These are phyloP conservation scores for Tachyglossus aculeatus DNA, from an alignment of 2,797 vertebrate species.

Conservation along the genomic window DNA sequence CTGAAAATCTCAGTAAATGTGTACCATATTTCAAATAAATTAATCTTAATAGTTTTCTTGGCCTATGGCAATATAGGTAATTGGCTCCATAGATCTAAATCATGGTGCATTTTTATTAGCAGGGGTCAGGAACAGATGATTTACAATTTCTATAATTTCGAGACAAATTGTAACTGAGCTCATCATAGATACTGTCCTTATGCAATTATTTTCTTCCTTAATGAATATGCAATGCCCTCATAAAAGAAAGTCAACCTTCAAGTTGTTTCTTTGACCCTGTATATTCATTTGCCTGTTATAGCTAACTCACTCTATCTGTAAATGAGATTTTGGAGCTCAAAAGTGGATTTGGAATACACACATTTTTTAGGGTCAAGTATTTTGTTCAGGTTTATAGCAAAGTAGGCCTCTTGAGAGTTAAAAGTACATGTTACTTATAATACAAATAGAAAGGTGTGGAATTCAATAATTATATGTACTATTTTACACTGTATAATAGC, in stretches of 20 bases:
- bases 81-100: constrained; percentile 33
- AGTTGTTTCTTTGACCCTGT: background rate
- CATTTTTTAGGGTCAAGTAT: background rate
- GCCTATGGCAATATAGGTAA: constrained; percentile 32
- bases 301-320: background rate
- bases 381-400: background rate
- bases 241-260: constrained; percentile 3
- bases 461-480: background rate
- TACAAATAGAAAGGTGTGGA: background rate
- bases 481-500: background rate
- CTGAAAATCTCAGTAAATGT: constrained; percentile 10
- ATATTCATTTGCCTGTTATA: background rate
- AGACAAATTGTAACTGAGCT: constrained; percentile 25
- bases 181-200: background rate
- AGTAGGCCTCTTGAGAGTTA: background rate
- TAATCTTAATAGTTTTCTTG: background rate
- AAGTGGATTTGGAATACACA: background rate
- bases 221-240: background rate
- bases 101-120: constrained; percentile 33
- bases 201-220: background rate
- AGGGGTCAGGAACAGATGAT: constrained; percentile 8
- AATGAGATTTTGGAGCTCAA: background rate
- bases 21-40: constrained; percentile 30
- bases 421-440: background rate
- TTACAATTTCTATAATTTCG: constrained; percentile 20